Base-by-base conservation (phyloP, 2,888 invertebrate species). In the Leptopilina myrica region DNA sequence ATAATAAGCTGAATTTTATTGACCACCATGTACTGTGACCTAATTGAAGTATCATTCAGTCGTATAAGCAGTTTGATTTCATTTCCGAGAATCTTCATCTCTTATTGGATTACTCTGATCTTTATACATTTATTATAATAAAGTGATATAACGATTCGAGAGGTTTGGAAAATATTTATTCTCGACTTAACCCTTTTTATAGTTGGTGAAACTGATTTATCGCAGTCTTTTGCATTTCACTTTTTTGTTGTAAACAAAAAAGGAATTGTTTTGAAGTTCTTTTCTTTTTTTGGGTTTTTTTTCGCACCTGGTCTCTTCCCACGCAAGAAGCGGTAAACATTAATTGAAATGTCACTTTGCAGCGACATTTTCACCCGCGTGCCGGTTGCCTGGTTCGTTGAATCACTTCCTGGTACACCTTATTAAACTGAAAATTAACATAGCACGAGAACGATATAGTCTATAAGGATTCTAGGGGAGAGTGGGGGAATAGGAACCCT, bases 371-470 rank as follows among this genome's bases (percentile, higher is more conserved):
- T 89, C 89, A 88, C 85, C 86, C 82, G 84, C 79, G 75, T 79
- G 83, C 73, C 80, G 76, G 80, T 80, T 77, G 65, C 78, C 75
- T 78, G 79, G 81, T 79, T 80, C 79, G 78, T 78, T 73, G 84
- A 85, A 86, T 86, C 86, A 86, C 89, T 90, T 90, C 90, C 90
- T 89, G 87, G 88, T 90, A 85, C 86, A 87, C 89, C 89, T 90
- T 90, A 90, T 89, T 90, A 89, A 89, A 90, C 86, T 87, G 87
- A 86, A 89, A 90, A 90, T 90, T 89, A 90, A 90, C 90, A 90
- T 90, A 89, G 89, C 89, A 86, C 84, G 81, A 83, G 84, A 56
- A 79, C 84, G 87, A 86, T 86, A 85, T 85, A 83, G 86, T 82
- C 85, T 43, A 43, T 82, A 83, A 84, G 84, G 82, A 83, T 83